Conservation (phyloP, 2,797 vertebrate genomes). For the Jordanella pulchra region DNA sequence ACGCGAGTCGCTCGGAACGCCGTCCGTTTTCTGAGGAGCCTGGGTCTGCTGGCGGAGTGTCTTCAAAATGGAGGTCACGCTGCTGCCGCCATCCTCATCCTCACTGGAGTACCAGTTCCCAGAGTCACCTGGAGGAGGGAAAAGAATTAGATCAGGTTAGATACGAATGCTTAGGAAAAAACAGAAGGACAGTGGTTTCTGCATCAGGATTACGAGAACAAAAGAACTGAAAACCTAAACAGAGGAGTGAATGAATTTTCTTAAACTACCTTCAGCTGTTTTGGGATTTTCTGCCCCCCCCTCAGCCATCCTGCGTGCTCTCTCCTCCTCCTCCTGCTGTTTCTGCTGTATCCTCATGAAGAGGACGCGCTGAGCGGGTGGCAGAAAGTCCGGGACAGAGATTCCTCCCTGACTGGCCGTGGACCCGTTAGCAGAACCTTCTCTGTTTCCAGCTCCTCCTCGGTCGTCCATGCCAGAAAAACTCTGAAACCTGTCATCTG, state of each 20-base stretch:
- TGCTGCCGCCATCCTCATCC: conserved; percentile 91
- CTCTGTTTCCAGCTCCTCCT: conserved; percentile 56
- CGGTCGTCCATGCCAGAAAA: conserved; percentile 80
- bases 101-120: conserved; percentile 98
- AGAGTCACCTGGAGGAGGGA: conserved; percentile 82
- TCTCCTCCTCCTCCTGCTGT: conserved; percentile 93
- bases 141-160: not conserved
- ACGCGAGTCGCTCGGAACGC: conserved; percentile 81
- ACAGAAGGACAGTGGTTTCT: too few species aligned
- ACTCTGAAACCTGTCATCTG: conserved; percentile 83
- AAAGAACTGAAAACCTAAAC: too few species aligned
- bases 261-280: conserved; percentile 85
- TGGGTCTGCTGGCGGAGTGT: conserved; percentile 89
- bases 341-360: conserved; percentile 97
- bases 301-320: conserved; percentile 87
- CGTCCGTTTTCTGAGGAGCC: conserved; percentile 66
- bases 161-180: not conserved
- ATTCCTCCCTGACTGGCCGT: conserved; percentile 74
- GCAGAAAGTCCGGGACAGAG: conserved; percentile 90
- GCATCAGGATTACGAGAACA: too few species aligned
- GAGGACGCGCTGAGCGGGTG: conserved; percentile 90
- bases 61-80: conserved; percentile 92
- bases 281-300: conserved; percentile 75
- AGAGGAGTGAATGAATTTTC: not conserved
- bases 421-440: conserved; percentile 65